Evolutionary conservation across 2,113 vertebrate species (phyloP).

Genomic region (Thunnus maccoyii): DNA sequence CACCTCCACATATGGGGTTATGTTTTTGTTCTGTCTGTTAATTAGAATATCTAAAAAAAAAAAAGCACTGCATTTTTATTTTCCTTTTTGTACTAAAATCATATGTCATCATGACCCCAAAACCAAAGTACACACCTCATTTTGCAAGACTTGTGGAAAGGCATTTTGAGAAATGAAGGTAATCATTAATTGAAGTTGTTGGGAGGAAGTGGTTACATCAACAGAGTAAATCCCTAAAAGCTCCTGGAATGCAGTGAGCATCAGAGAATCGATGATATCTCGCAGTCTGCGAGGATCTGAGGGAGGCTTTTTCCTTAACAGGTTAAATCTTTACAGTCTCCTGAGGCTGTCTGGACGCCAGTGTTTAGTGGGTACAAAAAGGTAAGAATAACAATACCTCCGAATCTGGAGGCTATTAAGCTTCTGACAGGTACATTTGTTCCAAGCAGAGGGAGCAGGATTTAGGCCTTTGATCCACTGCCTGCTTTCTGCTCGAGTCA

Average conservation of each 20-base stretch:
- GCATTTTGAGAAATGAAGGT: not conserved
- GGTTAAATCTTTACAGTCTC: slow-evolving; percentile 17
- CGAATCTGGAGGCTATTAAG: slow-evolving; percentile 43
- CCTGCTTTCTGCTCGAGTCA: slow-evolving; percentile 23
- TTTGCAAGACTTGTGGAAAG: not conserved
- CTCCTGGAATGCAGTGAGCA: slow-evolving; percentile 22
- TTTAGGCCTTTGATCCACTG: slow-evolving; percentile 17
- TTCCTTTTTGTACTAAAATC: too few relatives aligned
- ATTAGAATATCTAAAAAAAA: too few relatives aligned
- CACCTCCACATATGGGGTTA: too few relatives aligned
- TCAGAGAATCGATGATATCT: slow-evolving; percentile 26
- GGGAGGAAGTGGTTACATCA: slow-evolving; percentile 27
- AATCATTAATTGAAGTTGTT: not conserved
- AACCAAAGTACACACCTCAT: not conserved
- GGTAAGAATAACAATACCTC: slow-evolving; percentile 30
- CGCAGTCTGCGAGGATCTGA: not conserved
- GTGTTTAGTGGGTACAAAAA: slow-evolving; percentile 4
- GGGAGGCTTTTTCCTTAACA: not conserved
- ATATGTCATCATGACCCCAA: too few relatives aligned
- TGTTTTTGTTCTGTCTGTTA: too few relatives aligned
- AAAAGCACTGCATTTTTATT: too few relatives aligned
- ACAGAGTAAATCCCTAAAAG: slow-evolving; percentile 9
- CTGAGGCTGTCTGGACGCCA: not conserved
- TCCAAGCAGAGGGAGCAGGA: slow-evolving; percentile 16
- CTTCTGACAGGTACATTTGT: slow-evolving; percentile 41